phyloP scores from a whole-genome alignment of 2,113 vertebrate genomes.

The Neolamprologus falcicula region DNA sequence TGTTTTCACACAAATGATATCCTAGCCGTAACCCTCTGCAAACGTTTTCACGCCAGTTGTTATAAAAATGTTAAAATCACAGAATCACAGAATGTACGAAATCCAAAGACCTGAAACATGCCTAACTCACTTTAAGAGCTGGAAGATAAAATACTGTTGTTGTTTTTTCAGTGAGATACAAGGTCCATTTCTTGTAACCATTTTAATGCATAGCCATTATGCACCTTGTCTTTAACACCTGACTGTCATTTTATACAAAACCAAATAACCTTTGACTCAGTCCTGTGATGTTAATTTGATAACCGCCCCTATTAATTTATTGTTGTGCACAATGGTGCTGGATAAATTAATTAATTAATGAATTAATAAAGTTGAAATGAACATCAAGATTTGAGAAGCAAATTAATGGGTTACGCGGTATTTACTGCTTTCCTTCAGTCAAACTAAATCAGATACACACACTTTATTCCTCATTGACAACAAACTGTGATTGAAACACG shows the following conservation, averaged over 20 bases:
- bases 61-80: neutral
- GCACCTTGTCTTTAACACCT: accelerated
- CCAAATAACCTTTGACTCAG: neutral
- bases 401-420: neutral
- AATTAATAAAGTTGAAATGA: neutral
- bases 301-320: accelerated
- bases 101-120: neutral
- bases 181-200: neutral
- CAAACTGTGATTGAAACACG: neutral
- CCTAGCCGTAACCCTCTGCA: neutral
- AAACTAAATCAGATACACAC: neutral
- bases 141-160: neutral
- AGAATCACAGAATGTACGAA: neutral
- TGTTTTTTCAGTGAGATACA: neutral
- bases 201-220: neutral
- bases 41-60: neutral
- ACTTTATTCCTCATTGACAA: neutral
- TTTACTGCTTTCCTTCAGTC: neutral
- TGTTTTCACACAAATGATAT: neutral
- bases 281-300: neutral
- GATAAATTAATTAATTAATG: too few species aligned
- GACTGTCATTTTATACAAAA: neutral
- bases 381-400: neutral
- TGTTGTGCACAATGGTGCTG: neutral
- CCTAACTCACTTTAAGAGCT: neutral